Base-by-base conservation (phyloP, 2,888 invertebrate species). In the Himalopsyche japonica region DNA sequence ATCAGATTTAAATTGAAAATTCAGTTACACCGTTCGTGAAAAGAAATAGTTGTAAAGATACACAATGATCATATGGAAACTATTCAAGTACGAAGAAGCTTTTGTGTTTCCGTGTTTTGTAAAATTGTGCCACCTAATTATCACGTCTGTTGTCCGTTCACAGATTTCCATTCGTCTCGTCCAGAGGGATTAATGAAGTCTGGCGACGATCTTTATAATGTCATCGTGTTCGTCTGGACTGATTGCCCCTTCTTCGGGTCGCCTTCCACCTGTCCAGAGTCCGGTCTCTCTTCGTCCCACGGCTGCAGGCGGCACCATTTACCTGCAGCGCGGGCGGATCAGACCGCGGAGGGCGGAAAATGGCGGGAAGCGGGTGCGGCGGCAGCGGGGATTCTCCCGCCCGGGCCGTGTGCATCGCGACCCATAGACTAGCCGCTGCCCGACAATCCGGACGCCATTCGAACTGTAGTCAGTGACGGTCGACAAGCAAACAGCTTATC, bases 331-430 rank as follows among this genome's bases (percentile, higher is more conserved):
- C 48, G 84, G 82, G 86, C 82, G 81, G 83, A 76, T 43, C 77
- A 79, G 64, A 89, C 88, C 87, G 88, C 87, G 81, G 86, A 88
- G 87, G 89, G 89, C 89, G 89, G 90, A 88, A 88, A 83, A 57
- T 78, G 81, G 83, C 76, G 77, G 83, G 82, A 37, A 84, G 47
- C 87, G 87, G 85, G 84, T 10, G 82, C 77, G 85, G 83, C 84
- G 87, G 86, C 84, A 82, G 87, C 88, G 88, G 90, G 92, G 86
- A 91, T 91, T 88, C 91, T 90, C 91, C 91, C 91, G 90, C 91
- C 91, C 91, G 90, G 91, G 92, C 92, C 92, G 92, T 92, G 92
- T 92, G 92, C 92, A 92, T 91, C 90, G 91, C 87, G 89, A 89
- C 90, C 89, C 89, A 92, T 92, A 85, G 92, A 92, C 92, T 92